Evolutionary conservation across 2,113 vertebrate species (phyloP).

Genomic region (Ceyx melanurus): DNA sequence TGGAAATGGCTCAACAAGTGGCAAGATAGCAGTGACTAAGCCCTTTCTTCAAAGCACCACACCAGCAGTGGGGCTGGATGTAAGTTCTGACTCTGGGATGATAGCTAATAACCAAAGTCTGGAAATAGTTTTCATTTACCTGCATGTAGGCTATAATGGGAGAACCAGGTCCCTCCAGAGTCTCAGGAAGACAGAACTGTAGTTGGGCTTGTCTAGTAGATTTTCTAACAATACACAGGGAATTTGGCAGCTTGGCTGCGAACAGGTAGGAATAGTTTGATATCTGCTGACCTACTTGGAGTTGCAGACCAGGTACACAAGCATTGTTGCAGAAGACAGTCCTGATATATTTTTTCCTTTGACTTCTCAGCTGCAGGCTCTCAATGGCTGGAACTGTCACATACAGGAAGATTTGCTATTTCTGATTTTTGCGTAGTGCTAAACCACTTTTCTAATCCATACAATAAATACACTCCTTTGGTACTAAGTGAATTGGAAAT

Average conservation of each 20-base stretch:
- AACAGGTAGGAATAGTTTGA: not conserved
- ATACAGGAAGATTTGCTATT: not conserved
- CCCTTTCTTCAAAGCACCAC: slow-evolving; percentile 56
- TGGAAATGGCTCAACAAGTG: not conserved
- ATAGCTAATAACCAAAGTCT: not conserved
- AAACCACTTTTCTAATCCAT: not conserved
- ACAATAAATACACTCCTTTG: not conserved
- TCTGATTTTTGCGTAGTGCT: not conserved
- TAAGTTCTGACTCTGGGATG: slow-evolving; percentile 63
- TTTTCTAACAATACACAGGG: not conserved
- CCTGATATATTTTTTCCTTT: not conserved
- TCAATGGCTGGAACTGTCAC: not conserved
- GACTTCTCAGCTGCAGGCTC: not conserved
- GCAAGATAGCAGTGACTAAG: slow-evolving; percentile 61
- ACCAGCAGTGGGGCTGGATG: slow-evolving; percentile 61
- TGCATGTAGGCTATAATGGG: not conserved
- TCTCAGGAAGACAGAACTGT: not conserved
- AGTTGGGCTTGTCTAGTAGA: not conserved
- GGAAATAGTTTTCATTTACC: not conserved
- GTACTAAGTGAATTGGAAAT: not conserved
- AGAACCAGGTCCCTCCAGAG: not conserved
- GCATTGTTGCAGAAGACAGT: not conserved
- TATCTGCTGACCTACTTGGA: not conserved
- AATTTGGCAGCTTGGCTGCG: not conserved
- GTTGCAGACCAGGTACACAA: not conserved